These are phyloP conservation scores for Meiosimyza decipiens DNA, from an alignment of 2,888 invertebrate species.

Conservation along the genomic window DNA sequence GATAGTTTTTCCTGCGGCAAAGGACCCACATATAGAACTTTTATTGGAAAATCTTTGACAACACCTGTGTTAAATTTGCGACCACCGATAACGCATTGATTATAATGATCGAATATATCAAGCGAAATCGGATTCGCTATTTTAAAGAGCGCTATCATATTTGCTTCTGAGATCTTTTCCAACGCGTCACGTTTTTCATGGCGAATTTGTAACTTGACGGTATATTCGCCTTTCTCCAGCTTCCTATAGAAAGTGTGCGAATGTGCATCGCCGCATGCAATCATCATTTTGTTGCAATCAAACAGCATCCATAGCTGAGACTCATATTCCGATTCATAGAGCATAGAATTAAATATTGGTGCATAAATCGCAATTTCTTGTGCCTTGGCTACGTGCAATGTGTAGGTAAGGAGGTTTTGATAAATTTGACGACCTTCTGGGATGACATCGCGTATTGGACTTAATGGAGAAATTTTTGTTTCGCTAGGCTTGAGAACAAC, in stretches of 20 bases:
- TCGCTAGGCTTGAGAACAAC: slow-evolving; percentile 84
- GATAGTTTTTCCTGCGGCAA: slow-evolving; percentile 83
- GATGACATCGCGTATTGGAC: slow-evolving; percentile 82
- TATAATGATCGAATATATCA: slow-evolving; percentile 77
- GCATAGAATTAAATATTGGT: slow-evolving; percentile 82
- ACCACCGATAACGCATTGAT: slow-evolving; percentile 70
- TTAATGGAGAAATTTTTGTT: slow-evolving; percentile 81
- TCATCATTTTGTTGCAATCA: slow-evolving; percentile 87
- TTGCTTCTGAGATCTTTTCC: slow-evolving; percentile 86
- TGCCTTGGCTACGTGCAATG: slow-evolving; percentile 82
- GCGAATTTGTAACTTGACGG: slow-evolving; percentile 85
- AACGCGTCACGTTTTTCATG: slow-evolving; percentile 88
- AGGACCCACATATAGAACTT: slow-evolving; percentile 84
- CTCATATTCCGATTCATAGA: slow-evolving; percentile 97
- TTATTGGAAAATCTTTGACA: slow-evolving; percentile 61
- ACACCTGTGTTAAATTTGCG: slow-evolving; percentile 76
- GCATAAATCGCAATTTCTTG: slow-evolving; percentile 85
- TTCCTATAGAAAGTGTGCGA: slow-evolving; percentile 81
- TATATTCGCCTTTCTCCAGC: slow-evolving; percentile 95
- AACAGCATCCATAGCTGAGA: slow-evolving; percentile 97
- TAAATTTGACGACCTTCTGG: slow-evolving; percentile 91
- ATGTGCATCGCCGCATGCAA: slow-evolving; percentile 90
- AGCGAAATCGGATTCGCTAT: slow-evolving; percentile 76
- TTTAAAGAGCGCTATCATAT: slow-evolving; percentile 81
- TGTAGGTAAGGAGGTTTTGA: slow-evolving; percentile 88